These are phyloP conservation scores for Marasmarcha lunaedactyla DNA, from an alignment of 2,888 invertebrate genomes.

Conservation along the genomic window DNA sequence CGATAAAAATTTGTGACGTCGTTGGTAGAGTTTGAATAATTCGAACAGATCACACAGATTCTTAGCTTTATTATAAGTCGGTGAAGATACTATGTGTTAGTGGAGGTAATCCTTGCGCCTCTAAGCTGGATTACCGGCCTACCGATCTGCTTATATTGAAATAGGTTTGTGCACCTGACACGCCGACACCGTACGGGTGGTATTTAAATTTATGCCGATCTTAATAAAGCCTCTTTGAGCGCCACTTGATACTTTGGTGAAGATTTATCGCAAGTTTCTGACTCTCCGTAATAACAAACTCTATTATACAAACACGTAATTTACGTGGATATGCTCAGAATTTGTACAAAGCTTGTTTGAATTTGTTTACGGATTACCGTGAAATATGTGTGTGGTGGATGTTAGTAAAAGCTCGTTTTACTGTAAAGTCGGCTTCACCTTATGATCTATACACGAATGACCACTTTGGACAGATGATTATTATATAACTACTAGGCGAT, in stretches of 20 bases:
- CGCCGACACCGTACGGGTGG: slow-evolving; percentile 35
- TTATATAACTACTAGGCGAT: too few species aligned
- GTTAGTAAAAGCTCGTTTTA: too few species aligned
- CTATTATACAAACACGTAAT: neutral
- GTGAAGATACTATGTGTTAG: too few species aligned
- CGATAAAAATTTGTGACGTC: neutral
- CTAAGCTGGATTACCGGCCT: slow-evolving; percentile 57
- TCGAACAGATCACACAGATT: slow-evolving; percentile 16
- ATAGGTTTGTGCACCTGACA: slow-evolving; percentile 41
- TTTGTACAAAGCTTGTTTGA: too few species aligned
- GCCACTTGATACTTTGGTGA: slow-evolving; percentile 1
- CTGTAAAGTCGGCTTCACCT: too few species aligned
- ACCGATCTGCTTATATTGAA: slow-evolving; percentile 42
- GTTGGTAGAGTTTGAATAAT: neutral
- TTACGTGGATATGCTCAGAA: too few species aligned
- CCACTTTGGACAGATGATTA: too few species aligned
- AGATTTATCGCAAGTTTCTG: neutral
- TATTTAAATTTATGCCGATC: slow-evolving; percentile 32
- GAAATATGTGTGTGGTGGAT: too few species aligned
- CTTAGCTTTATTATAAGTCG: too few species aligned
- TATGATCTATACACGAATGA: too few species aligned
- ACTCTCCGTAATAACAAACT: neutral
- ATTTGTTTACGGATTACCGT: too few species aligned
- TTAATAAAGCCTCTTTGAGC: slow-evolving; percentile 7
- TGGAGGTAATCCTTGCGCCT: slow-evolving; percentile 44